Base-by-base conservation (phyloP, 2,888 invertebrate genomes). In the Orthosia cruda region DNA sequence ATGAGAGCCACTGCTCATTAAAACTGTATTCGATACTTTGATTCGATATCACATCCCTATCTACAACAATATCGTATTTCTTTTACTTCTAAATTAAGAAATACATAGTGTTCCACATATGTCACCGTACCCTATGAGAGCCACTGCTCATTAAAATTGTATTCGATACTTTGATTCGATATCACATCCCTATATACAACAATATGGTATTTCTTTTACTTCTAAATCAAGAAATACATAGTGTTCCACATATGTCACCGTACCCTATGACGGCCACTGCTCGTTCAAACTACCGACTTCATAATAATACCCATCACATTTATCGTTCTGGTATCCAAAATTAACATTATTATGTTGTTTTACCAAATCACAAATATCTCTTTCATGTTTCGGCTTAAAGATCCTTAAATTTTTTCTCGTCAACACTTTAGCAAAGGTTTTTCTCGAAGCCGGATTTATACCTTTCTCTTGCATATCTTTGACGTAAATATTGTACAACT, bases 401-500 rank as follows among this genome's bases (percentile, higher is more conserved):
- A 95, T 90, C 74, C 90, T 91, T 0, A 95, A 62, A 83, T 94
- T 93, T 23, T 91, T 94, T 18, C 71, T 68, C 26, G 23, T 71
- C 1, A 93, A 74, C 0, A 94, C 94, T 87, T 92, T 94, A 0
- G 92, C 85, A 20, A 95, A 95, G 0, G 95, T 95, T 40, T 95
- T 95, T 13, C 95, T 92, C 0, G 95, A 95, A 0, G 94, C 95
- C 0, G 94, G 91, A 0, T 18, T 72, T 0, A 88, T 18, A 0
- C 83, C 85, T 23, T 85, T 86, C 0, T 18, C 12, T 45, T 86
- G 90, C 91, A 93, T 93, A 18, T 92, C 92, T 68, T 83, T 90
- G 0, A 89, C 87, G 64, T 95, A 95, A 13, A 89, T 64, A 67
- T 88, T 91, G 61, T 94, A 95, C 0, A 95, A 57, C 20, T 95